These are phyloP conservation scores for Lasioglossum baleicum DNA, from an alignment of 1,140 invertebrate genomes.

Conservation along the genomic window DNA sequence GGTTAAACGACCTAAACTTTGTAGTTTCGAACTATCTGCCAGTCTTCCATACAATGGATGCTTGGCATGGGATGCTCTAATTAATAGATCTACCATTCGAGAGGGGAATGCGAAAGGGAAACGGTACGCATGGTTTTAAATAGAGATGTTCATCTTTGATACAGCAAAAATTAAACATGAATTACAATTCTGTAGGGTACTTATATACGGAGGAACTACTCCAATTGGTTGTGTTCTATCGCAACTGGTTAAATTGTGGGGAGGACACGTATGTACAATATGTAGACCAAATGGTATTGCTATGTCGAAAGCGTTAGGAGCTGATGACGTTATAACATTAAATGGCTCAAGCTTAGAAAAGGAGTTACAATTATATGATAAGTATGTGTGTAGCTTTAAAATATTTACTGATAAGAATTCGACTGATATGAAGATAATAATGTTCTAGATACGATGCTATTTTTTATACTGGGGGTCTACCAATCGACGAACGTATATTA, in stretches of 20 bases:
- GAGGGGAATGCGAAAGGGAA: conserved; percentile 81
- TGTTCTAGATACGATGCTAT: conserved; percentile 81
- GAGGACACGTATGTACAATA: conserved; percentile 81
- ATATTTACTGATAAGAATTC: not conserved
- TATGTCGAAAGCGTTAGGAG: conserved; percentile 81
- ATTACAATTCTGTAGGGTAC: conserved; percentile 80
- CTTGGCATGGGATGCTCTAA: conserved; percentile 84
- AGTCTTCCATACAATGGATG: conserved; percentile 86
- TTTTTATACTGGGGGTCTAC: conserved; percentile 79
- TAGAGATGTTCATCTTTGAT: not conserved
- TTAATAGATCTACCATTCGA: conserved; percentile 80
- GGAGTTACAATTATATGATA: conserved; percentile 73
- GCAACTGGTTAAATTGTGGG: conserved; percentile 86
- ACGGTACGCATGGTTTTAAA: conserved; percentile 76
- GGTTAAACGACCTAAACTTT: conserved; percentile 83
- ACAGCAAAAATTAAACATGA: conserved; percentile 4
- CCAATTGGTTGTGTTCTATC: conserved; percentile 87
- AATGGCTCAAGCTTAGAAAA: conserved; percentile 75
- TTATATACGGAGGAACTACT: conserved; percentile 86
- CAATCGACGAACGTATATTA: conserved; percentile 76
- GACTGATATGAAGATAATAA: conserved; percentile 48
- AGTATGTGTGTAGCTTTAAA: conserved; percentile 60
- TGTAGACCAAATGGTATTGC: conserved; percentile 80
- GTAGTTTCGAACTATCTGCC: conserved; percentile 85
- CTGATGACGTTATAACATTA: conserved; percentile 80